These are phyloP conservation scores for Leptura quadrifasciata DNA, from an alignment of 2,888 invertebrate genomes.

Conservation along the genomic window DNA sequence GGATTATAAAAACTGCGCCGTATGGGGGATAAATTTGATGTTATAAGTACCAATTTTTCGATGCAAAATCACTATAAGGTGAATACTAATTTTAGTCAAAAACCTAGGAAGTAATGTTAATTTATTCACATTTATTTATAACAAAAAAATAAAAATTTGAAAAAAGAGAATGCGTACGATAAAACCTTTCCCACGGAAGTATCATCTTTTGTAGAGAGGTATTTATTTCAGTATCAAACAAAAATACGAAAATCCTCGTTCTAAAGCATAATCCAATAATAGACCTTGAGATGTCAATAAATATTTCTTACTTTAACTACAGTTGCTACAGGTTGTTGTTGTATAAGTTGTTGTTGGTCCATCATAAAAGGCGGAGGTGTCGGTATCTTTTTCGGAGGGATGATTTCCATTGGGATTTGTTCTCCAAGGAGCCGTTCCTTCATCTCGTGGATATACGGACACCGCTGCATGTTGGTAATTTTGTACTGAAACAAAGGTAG, in stretches of 20 bases:
- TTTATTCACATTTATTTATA: no score
- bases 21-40: no score
- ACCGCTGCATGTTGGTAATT: slow-evolving; percentile 85
- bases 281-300: neutral
- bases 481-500: slow-evolving; percentile 68
- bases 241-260: neutral
- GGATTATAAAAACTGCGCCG: no score
- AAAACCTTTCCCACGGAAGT: no score
- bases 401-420: slow-evolving; percentile 79
- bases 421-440: slow-evolving; percentile 91
- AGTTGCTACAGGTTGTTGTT: slow-evolving; percentile 83
- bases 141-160: no score
- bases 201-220: no score
- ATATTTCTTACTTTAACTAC: slow-evolving; percentile 87
- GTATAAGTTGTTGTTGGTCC: slow-evolving; percentile 70
- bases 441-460: slow-evolving; percentile 95
- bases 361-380: slow-evolving; percentile 72
- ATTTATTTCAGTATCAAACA: no score
- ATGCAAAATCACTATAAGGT: no score
- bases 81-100: no score
- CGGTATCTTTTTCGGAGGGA: slow-evolving; percentile 75
- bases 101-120: no score
- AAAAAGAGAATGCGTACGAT: no score
- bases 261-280: neutral
- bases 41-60: no score